phyloP scores from a whole-genome alignment of 2,888 invertebrate genomes.

The Synanthedon tipuliformis region DNA sequence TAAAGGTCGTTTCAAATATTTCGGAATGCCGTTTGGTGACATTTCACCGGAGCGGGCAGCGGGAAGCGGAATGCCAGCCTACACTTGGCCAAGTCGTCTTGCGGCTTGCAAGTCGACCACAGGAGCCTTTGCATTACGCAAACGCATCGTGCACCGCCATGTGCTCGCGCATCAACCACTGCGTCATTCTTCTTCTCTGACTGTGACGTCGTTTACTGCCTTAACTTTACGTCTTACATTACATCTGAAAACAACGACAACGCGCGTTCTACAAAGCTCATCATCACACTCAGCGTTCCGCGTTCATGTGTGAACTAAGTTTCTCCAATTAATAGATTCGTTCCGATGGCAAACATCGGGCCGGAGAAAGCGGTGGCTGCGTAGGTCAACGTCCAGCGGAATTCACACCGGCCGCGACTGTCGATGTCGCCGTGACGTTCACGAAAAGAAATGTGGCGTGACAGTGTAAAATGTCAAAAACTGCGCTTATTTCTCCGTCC shows the following conservation, averaged over 20 bases:
- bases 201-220: neutral
- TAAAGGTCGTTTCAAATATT: constrained; percentile 71
- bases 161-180: neutral
- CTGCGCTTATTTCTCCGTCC: constrained; percentile 43
- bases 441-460: constrained; percentile 60
- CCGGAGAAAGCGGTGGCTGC: constrained; percentile 60
- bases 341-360: constrained; percentile 67
- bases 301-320: constrained; percentile 68
- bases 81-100: constrained; percentile 32
- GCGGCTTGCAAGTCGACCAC: constrained; percentile 3
- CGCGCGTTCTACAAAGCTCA: neutral
- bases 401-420: constrained; percentile 48
- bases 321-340: constrained; percentile 71
- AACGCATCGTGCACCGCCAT: constrained; percentile 2
- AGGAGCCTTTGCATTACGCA: constrained; percentile 8
- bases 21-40: constrained; percentile 69
- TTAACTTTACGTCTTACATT: too few relatives aligned
- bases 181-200: too few relatives aligned
- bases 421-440: constrained; percentile 54
- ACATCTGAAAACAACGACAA: too few relatives aligned
- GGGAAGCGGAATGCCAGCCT: constrained; percentile 42
- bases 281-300: constrained; percentile 49
- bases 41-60: constrained; percentile 58
- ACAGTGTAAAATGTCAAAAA: constrained; percentile 63
- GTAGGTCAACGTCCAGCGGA: constrained; percentile 62